Base-by-base conservation (phyloP, 2,113 vertebrate species). In the Oxygymnocypris stewartii region DNA sequence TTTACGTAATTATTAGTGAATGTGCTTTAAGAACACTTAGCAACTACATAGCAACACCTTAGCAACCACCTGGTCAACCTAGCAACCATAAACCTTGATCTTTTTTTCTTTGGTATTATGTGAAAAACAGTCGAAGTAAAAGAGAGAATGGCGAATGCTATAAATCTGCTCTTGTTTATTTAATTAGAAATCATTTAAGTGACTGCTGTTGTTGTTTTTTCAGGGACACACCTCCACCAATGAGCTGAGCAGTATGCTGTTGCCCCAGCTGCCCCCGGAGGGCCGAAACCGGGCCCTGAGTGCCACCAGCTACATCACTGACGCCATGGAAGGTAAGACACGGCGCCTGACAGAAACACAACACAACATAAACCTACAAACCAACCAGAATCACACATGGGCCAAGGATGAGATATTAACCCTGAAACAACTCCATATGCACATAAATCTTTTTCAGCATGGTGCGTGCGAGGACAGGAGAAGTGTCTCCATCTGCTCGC, bases 301-400 rank as follows among this genome's bases (percentile, higher is more conserved):
- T 0, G 96, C 97, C 0, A 95, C 97, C 94, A 99, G 98, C 75
- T 95, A 97, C 91, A 96, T 99, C 87, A 99, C 97, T 12, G 98
- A 97, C 2, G 97, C 95, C 76, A 96, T 99, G 95, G 98, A 99
- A 94, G 98, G 98, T 99, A 95, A 94, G 94, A 81, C 9, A 37
- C 61, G 7, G 35, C 35, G 9, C 23, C 71, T 42, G 76, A 20
- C 25, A 35, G 75, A 49, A 9, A 49, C 40, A 77, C 75, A 51
- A 31, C 25, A 67, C 71, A 76, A 20, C 35, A 44, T n/a, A n/a
- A n/a, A n/a, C n/a, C 11, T 4, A 65, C n/a, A 51, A 57, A 51
- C 54, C 12, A 13, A 61, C 6, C 25, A 5, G 4, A 37, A 31
- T 20, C 47, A 10, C 28, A 9, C 28, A 18, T 9, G 12, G 12